Evolutionary conservation across 2,797 vertebrate genomes (phyloP).

Genomic region (Hippoglossus hippoglossus): DNA sequence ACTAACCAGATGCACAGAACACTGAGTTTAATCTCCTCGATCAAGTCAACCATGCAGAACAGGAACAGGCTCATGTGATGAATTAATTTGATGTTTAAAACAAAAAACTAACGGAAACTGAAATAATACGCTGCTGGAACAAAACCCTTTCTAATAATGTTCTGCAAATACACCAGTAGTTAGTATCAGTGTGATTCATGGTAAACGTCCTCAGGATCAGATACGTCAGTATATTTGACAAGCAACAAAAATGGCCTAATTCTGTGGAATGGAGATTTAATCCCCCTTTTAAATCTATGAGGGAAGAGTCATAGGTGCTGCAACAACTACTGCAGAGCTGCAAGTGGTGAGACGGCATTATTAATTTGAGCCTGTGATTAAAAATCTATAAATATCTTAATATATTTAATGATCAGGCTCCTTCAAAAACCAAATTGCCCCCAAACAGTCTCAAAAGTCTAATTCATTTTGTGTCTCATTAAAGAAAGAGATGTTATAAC

Average conservation of each 20-base stretch:
- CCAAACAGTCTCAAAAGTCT: background rate
- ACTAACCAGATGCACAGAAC: slow-evolving; percentile 9
- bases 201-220: slow-evolving; percentile 8
- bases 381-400: background rate
- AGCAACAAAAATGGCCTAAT: slow-evolving; percentile 8
- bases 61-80: background rate
- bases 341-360: background rate
- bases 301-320: background rate
- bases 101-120: background rate
- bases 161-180: background rate
- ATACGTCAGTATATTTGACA: background rate
- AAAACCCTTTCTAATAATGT: background rate
- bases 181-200: slow-evolving; percentile 8
- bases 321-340: no score
- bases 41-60: slow-evolving; percentile 32
- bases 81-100: slow-evolving; percentile 23
- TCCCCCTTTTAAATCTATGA: background rate
- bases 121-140: no score
- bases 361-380: background rate
- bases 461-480: background rate
- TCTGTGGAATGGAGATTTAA: slow-evolving; percentile 1
- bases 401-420: slow-evolving; percentile 11
- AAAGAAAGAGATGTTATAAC: slow-evolving; percentile 4
- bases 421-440: slow-evolving; percentile 2
- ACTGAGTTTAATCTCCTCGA: background rate